Evolutionary conservation across 2,888 invertebrate species (phyloP), one percentile per base, ranked within the genome.

Genomic region (Nemotelus pantherinus): DNA sequence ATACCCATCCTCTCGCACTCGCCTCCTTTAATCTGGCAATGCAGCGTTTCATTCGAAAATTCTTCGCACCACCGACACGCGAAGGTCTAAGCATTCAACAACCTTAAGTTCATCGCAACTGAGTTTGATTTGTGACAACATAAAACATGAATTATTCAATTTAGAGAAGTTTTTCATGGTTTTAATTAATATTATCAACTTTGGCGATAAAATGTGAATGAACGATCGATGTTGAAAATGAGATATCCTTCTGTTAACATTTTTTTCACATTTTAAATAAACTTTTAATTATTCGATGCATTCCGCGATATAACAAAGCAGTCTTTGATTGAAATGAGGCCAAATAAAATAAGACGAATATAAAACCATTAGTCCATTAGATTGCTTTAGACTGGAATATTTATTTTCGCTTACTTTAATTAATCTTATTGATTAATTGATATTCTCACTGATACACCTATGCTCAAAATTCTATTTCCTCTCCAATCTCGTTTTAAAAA

Each of bases 111-210:
- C 43, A 4, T 63, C 25, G 48, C 53, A 43, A 58, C 57, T 63
- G 55, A 74, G 77, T 72, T 58, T 72, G 60, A 72, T 72, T 72
- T 60, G 72, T 60, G 72, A 58, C 60, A 58, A 68, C 50, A 70
- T 65, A 53, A 63, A 58, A 75, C 68, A 76, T 76, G 78, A 76
- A 78, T 78, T 76, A 78, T 78, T 78, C 78, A 78, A 76, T 70
- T 76, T 76, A 63, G 67, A 64, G 60, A 39, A 76, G 76, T 78
- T 78, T 78, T 78, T 78, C 71, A 70, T 76, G 76, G 71, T 50
- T 78, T 76, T 78, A 78, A 78, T 78, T 78, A 78, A 78, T 76
- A 78, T 78, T 78, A 78, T 78, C 76, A 78, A 78, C 78, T 78
- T 78, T 60, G 71, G 78, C 78, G 78, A 78, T 78, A 78, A 78